These are phyloP conservation scores for Rhabdomys pumilio DNA, from an alignment of 2,797 vertebrate species.

Conservation along the genomic window DNA sequence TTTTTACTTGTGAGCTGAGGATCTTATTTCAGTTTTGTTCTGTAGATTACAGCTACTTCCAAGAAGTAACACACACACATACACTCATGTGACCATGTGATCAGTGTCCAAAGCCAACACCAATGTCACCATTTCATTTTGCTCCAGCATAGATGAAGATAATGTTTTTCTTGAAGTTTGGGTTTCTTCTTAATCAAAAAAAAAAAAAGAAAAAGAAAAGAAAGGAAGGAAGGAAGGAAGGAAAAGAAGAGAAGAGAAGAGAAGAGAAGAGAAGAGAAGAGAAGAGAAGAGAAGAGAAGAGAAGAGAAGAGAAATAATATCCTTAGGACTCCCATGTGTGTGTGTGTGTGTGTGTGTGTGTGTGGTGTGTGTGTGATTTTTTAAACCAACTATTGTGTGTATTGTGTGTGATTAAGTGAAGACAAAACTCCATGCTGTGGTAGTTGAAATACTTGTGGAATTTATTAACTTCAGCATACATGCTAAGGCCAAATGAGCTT, in stretches of 20 bases:
- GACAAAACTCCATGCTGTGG: slow-evolving; percentile 85
- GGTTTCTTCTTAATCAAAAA: slow-evolving; percentile 84
- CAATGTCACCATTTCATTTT: slow-evolving; percentile 15
- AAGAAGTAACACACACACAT: neutral
- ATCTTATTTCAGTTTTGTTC: slow-evolving; percentile 26
- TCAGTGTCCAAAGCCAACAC: neutral
- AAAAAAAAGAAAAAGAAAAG: slow-evolving; percentile 77
- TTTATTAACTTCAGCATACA: slow-evolving; percentile 90
- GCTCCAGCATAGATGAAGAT: slow-evolving; percentile 54
- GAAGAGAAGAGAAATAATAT: neutral
- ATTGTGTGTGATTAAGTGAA: slow-evolving; percentile 86
- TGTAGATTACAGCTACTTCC: neutral
- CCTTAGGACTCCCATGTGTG: slow-evolving; percentile 61
- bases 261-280: slow-evolving; percentile 69
- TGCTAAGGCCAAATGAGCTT: slow-evolving; percentile 90
- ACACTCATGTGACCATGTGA: neutral
- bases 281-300: neutral
- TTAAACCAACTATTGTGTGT: slow-evolving; percentile 83
- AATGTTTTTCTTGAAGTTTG: slow-evolving; percentile 75
- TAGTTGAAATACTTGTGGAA: slow-evolving; percentile 88
- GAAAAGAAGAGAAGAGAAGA: neutral
- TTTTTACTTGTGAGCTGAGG: neutral
- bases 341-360: neutral
- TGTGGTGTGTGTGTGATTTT: neutral
- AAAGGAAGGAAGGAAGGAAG: no score